Base-by-base conservation (phyloP, 92 coral and sea anemone species). In the Zoanthus sansibaricus region DNA sequence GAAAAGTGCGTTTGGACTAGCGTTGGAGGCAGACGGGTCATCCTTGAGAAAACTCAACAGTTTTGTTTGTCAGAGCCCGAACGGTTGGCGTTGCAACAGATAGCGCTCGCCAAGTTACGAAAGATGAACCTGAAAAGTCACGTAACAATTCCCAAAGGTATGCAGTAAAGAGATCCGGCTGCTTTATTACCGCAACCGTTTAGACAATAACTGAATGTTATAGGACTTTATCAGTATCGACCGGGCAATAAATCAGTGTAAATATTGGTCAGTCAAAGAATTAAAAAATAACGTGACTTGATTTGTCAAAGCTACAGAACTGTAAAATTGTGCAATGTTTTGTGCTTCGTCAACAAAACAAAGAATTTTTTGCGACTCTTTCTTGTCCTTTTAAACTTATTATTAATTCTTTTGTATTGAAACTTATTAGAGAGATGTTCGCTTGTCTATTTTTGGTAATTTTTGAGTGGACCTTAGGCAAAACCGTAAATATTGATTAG, bases 131-230 rank as follows among this genome's bases (percentile, higher is more conserved):
- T 97, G 13, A 92, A 89, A 62, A 93, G 98, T 88, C 95, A 94
- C 88, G 93, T 97, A 70, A 94, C 97, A 61, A 91, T 94, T 71
- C 94, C 96, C 90, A 97, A 97, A 92, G 94, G 99, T 97, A 95
- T 56, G 92, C 9, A 37, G 61, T 18, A 71, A 58, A 84, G 15
- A n/a, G 18, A 74, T 18, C 18, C 52, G 37, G 62, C 48, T 33
- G 31, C 12, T 83, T 18, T 74, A 44, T 54, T 71, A 46, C 31
- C 18, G 71, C 52, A 31, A 49, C n/a, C 54, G 16, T 71, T 74
- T 33, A 71, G 33, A n/a, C 18, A 7, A 17, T 83, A 71, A 37
- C 52, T 32, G 48, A 46, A 18, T 66, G 3, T 13, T 52, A 18
- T 16, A 80, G 62, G 49, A 62, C 46, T 14, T 80, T 66, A 80